Percentiles rank a stretch among this genome's conserved stretches.
Evolutionary conservation across 2,797 vertebrate species (phyloP).

Genomic region (Linurgus olivaceus): DNA sequence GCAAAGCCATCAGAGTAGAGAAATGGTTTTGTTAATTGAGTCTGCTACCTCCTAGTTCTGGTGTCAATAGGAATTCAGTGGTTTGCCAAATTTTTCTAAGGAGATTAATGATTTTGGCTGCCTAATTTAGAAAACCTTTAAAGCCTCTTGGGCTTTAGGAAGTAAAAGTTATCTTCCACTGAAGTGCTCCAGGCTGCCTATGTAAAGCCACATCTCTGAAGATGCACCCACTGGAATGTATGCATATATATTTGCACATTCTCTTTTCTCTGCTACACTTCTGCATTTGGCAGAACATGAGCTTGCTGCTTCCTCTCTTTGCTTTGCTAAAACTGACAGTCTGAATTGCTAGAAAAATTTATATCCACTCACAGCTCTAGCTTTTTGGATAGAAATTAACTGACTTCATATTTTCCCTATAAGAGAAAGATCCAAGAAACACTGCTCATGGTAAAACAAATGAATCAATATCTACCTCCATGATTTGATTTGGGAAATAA

Average conservation of each 20-base stretch:
- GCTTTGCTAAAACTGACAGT: background rate
- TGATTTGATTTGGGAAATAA: background rate
- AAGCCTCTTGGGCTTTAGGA: constrained; percentile 3
- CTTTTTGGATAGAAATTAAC: background rate
- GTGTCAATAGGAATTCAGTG: constrained; percentile 43
- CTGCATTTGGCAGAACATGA: background rate
- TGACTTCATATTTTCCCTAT: background rate
- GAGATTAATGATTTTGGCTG: constrained; percentile 47
- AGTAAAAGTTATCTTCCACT: background rate
- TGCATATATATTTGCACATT: background rate
- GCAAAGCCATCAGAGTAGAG: constrained; percentile 11
- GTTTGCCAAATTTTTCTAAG: constrained; percentile 44
- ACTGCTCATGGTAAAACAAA: background rate
- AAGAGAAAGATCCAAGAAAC: background rate
- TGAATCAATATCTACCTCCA: background rate
- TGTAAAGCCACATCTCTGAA: background rate
- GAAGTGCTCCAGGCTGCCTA: background rate
- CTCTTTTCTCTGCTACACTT: background rate
- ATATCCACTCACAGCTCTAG: background rate
- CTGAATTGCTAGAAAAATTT: background rate
- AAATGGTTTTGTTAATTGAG: constrained; percentile 49
- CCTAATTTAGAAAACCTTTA: constrained; percentile 12
- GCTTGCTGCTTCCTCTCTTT: background rate
- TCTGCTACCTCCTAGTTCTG: constrained; percentile 8
- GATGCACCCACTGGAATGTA: background rate